phyloP scores from a whole-genome alignment of 2,888 invertebrate genomes.

The Drosophila anomelani region DNA sequence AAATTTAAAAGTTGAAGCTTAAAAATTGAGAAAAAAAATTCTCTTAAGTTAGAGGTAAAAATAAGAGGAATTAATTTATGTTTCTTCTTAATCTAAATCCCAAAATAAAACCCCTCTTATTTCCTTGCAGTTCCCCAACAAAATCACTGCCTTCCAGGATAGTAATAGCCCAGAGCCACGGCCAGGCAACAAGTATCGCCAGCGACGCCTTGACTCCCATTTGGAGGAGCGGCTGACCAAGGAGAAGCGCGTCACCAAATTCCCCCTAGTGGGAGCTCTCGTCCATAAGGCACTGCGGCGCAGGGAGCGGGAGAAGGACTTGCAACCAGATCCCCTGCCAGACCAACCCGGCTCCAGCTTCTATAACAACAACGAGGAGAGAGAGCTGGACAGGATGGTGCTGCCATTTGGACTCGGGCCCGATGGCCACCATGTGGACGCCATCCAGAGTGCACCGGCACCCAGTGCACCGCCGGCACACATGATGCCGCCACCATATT shows the following conservation, averaged over 20 bases:
- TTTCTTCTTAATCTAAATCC: no score
- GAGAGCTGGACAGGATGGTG: conserved; percentile 74
- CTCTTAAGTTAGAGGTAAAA: not conserved
- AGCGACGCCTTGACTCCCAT: conserved; percentile 24
- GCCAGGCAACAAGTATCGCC: conserved; percentile 59
- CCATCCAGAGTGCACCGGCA: conserved; percentile 69
- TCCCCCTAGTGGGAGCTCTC: conserved; percentile 63
- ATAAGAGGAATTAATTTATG: not conserved
- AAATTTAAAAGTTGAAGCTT: not conserved
- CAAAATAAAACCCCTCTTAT: not conserved
- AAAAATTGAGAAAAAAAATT: not conserved
- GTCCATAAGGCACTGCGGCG: conserved; percentile 56
- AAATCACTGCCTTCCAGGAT: conserved; percentile 60
- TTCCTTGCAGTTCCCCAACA: conserved; percentile 55
- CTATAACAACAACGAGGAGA: conserved; percentile 13
- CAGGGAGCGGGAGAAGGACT: conserved; percentile 34
- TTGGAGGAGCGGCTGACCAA: conserved; percentile 61
- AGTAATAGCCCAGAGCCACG: conserved; percentile 33
- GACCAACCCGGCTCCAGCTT: conserved; percentile 1
- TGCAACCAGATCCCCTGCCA: not conserved
- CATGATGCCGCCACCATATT: conserved; percentile 57
- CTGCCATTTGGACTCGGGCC: conserved; percentile 83
- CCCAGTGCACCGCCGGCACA: conserved; percentile 84
- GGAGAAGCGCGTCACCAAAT: conserved; percentile 57
- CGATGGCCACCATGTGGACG: conserved; percentile 81